phyloP scores from a whole-genome alignment of 2,888 invertebrate species.

The Tolmerus cingulatus region DNA sequence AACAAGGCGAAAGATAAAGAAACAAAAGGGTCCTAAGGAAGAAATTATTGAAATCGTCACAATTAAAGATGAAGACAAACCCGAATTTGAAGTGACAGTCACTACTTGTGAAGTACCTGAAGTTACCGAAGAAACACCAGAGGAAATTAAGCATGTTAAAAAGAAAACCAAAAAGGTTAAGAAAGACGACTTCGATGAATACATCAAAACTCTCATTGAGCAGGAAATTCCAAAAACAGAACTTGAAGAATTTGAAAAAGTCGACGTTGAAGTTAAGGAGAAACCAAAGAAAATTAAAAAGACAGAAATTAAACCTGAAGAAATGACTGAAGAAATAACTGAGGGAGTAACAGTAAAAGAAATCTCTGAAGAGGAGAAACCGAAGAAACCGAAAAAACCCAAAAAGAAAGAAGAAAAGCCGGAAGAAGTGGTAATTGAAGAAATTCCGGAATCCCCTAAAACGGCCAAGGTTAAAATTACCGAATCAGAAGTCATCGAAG shows the following conservation, averaged over 20 bases:
- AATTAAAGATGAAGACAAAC: constrained; percentile 51
- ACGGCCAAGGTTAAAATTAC: constrained; percentile 49
- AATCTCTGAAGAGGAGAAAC: constrained; percentile 63
- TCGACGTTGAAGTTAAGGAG: constrained; percentile 56
- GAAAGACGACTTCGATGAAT: constrained; percentile 57
- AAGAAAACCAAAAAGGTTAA: constrained; percentile 57
- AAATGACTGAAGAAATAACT: constrained; percentile 60
- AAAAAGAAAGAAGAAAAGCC: constrained; percentile 57
- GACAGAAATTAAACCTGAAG: constrained; percentile 55
- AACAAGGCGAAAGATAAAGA: constrained; percentile 60
- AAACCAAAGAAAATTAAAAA: constrained; percentile 60
- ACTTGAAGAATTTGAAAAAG: constrained; percentile 62
- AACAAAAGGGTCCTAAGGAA: constrained; percentile 62
- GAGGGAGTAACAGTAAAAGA: constrained; percentile 56
- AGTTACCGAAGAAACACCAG: constrained; percentile 21
- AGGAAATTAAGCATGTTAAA: constrained; percentile 37
- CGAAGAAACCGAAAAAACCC: constrained; percentile 62
- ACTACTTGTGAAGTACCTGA: constrained; percentile 53
- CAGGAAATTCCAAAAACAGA: constrained; percentile 59
- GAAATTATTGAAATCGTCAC: constrained; percentile 63
- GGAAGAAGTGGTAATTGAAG: constrained; percentile 55
- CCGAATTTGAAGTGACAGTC: constrained; percentile 51
- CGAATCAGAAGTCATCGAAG: neutral
- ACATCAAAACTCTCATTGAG: constrained; percentile 57
- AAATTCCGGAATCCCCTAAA: constrained; percentile 48